phyloP scores from a whole-genome alignment of 2,113 vertebrate species.

The Takifugu bimaculatus region DNA sequence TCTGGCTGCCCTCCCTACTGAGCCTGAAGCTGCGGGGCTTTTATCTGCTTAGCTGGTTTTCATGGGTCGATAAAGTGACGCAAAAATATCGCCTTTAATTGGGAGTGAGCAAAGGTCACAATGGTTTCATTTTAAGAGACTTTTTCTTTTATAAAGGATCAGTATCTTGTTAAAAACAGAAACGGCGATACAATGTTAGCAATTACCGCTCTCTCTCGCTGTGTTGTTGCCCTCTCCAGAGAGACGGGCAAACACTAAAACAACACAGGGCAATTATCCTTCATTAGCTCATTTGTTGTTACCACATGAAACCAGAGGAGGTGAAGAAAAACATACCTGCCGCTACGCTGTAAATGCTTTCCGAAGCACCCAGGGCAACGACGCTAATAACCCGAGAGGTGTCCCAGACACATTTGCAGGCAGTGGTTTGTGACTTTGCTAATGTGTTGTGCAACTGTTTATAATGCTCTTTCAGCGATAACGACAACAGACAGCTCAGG shows the following conservation, averaged over 20 bases:
- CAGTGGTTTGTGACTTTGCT: constrained; percentile 15
- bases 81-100: constrained; percentile 10
- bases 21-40: constrained; percentile 1
- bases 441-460: neutral
- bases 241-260: constrained; percentile 44
- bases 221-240: constrained; percentile 40
- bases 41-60: constrained; percentile 49
- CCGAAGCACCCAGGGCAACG: constrained; percentile 30
- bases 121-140: neutral
- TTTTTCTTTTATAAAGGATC: neutral
- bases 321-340: constrained; percentile 28
- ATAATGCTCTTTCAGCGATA: neutral
- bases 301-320: constrained; percentile 30
- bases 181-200: constrained; percentile 47
- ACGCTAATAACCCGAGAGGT: constrained; percentile 19
- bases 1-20: constrained; percentile 19
- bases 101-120: neutral
- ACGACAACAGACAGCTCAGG: neutral
- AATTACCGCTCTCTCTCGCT: constrained; percentile 49
- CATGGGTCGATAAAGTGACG: constrained; percentile 18
- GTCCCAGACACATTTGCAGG: constrained; percentile 25
- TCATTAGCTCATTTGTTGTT: constrained; percentile 61
- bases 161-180: constrained; percentile 20
- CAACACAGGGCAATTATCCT: constrained; percentile 55
- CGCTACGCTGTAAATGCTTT: constrained; percentile 29